A percentile compares a stretch with the other conserved stretches of the same genome.
Conservation (phyloP, 2,888 invertebrate genomes). For the Ramazzottius varieornatus region DNA sequence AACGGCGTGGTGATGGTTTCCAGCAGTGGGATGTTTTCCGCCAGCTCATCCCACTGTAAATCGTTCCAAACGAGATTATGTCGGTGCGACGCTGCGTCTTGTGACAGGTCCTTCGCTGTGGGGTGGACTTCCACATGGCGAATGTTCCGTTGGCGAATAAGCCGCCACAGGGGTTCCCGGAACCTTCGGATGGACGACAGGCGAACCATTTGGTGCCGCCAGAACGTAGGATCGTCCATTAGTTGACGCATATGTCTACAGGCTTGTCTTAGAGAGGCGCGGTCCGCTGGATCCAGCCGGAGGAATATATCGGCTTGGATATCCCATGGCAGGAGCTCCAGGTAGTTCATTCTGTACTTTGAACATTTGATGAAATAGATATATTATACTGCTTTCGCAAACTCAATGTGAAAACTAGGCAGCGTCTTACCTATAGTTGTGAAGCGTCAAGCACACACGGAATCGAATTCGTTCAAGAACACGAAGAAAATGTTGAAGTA, state of each 20-base stretch:
- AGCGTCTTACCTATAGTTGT: too few relatives aligned
- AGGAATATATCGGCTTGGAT: neutral
- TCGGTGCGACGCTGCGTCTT: neutral
- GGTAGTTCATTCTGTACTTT: neutral
- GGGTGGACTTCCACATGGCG: neutral
- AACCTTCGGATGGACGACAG: neutral
- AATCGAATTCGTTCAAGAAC: too few relatives aligned
- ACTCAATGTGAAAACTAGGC: too few relatives aligned
- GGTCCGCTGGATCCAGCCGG: neutral
- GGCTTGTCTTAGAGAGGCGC: neutral
- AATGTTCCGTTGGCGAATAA: neutral
- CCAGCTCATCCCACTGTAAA: neutral
- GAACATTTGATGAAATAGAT: neutral
- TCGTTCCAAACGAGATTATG: neutral
- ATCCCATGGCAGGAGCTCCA: neutral
- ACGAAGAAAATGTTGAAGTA: too few relatives aligned
- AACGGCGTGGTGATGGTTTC: neutral
- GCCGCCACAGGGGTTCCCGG: neutral
- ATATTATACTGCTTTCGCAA: too few relatives aligned
- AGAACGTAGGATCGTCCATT: neutral
- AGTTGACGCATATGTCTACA: neutral
- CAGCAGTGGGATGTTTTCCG: neutral
- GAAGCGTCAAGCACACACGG: too few relatives aligned
- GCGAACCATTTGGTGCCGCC: neutral
- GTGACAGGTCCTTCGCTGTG: neutral